Evolutionary conservation across 2,888 invertebrate genomes (phyloP).

Genomic region (Trichopoda pennipes): DNA sequence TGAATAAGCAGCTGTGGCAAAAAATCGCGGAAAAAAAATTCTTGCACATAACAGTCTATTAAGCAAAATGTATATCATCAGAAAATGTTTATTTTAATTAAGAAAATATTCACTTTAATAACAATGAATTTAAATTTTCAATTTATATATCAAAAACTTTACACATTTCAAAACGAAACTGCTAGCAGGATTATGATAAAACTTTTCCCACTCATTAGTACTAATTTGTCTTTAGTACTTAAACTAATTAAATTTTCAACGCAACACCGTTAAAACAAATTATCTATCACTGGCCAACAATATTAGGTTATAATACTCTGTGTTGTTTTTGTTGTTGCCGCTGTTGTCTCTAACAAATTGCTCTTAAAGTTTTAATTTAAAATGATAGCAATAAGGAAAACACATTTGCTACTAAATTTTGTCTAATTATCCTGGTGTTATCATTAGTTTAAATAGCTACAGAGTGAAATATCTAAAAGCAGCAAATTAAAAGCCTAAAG

Average conservation of each 20-base stretch:
- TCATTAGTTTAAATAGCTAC: conserved; percentile 6
- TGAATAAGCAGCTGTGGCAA: no score
- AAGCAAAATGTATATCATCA: neutral
- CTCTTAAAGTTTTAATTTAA: conserved; percentile 53
- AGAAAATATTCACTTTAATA: no score
- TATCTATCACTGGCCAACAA: conserved; percentile 9
- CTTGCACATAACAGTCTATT: no score
- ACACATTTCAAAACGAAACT: neutral
- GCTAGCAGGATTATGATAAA: neutral
- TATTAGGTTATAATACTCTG: neutral
- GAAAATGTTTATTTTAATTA: no score
- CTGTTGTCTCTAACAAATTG: conserved; percentile 23
- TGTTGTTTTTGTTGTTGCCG: neutral
- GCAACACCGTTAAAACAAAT: neutral
- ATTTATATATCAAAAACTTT: neutral
- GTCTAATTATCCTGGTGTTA: conserved; percentile 31
- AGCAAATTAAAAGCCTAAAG: neutral
- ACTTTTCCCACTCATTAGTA: conserved; percentile 1
- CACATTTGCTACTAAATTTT: neutral
- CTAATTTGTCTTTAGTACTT: conserved; percentile 27
- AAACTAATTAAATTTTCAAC: conserved; percentile 34
- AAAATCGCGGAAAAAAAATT: no score
- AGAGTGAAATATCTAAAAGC: neutral
- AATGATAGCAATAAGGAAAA: conserved; percentile 31
- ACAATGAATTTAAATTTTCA: no score